phyloP scores from a whole-genome alignment of 1,140 invertebrate genomes.

The Holcopasites calliopsidis region DNA sequence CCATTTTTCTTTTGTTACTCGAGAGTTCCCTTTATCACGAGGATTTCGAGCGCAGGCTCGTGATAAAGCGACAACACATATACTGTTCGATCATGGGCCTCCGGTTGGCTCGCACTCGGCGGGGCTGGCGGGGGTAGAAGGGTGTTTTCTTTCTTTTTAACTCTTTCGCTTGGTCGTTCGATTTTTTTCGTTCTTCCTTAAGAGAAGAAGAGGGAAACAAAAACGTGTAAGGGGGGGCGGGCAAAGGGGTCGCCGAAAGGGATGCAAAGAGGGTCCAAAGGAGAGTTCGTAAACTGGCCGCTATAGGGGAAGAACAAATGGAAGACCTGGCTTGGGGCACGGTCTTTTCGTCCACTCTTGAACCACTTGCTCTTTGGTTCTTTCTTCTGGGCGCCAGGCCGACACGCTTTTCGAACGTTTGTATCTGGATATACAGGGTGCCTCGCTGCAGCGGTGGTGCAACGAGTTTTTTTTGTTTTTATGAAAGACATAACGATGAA shows the following conservation, averaged over 20 bases:
- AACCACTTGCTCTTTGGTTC: constrained; percentile 1
- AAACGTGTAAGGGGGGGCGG: too few relatives aligned
- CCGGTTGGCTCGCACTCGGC: constrained; percentile 78
- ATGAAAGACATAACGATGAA: too few relatives aligned
- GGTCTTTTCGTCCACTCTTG: constrained; percentile 4
- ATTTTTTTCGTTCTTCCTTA: constrained; percentile 36
- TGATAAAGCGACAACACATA: constrained; percentile 63
- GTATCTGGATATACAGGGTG: too few relatives aligned
- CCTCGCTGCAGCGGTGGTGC: too few relatives aligned
- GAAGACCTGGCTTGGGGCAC: background rate
- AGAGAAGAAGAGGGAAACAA: background rate
- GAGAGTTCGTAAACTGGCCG: background rate
- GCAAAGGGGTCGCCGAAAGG: too few relatives aligned
- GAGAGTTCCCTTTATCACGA: constrained; percentile 68
- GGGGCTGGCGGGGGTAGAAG: constrained; percentile 76
- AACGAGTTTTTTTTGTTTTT: too few relatives aligned
- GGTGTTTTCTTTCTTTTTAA: constrained; percentile 45
- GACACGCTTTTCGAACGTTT: constrained; percentile 7
- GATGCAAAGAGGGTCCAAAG: background rate
- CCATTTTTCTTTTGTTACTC: constrained; percentile 68
- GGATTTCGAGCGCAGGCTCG: constrained; percentile 66
- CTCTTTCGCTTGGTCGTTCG: background rate
- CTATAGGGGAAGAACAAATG: background rate
- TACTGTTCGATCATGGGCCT: constrained; percentile 63
- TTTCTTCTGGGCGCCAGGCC: too few relatives aligned